Evolutionary conservation across 2,888 invertebrate genomes (phyloP).

Genomic region (Minunthozetes semirufus): DNA sequence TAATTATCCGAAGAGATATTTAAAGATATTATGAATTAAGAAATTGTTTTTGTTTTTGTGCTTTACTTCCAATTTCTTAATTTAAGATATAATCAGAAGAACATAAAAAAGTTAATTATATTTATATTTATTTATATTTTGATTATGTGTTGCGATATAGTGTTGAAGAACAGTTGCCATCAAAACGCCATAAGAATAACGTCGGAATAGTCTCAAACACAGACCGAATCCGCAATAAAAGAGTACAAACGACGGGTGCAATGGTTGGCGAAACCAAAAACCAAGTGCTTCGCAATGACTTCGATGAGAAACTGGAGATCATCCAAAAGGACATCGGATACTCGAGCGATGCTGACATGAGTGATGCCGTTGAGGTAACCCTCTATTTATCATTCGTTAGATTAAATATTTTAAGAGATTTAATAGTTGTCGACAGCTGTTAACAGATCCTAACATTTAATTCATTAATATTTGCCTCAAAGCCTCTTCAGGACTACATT

Average conservation of each 20-base stretch:
- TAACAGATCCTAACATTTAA: not conserved
- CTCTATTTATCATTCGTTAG: not conserved
- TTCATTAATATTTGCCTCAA: not conserved
- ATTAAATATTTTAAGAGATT: not conserved
- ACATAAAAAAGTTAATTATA: not conserved
- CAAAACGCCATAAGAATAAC: constrained; percentile 25
- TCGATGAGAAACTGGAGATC: constrained; percentile 32
- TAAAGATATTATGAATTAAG: not conserved
- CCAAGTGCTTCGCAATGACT: not conserved
- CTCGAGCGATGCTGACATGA: constrained; percentile 39
- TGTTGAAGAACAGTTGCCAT: constrained; percentile 19
- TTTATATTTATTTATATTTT: no score
- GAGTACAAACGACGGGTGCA: constrained; percentile 30
- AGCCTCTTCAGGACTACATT: not conserved
- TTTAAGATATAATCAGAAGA: not conserved
- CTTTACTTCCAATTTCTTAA: not conserved
- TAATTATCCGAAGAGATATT: not conserved
- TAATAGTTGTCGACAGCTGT: not conserved
- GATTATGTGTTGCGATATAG: not conserved
- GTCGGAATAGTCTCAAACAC: constrained; percentile 13
- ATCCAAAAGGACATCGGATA: constrained; percentile 39
- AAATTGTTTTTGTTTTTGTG: not conserved
- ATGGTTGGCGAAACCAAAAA: constrained; percentile 19
- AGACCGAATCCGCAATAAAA: constrained; percentile 15
- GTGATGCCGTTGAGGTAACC: constrained; percentile 38